Evolutionary conservation across 64 coral and sea anemone species (phyloP), one percentile per base, ranked within the genome.

Genomic region (Anthopleura sola): DNA sequence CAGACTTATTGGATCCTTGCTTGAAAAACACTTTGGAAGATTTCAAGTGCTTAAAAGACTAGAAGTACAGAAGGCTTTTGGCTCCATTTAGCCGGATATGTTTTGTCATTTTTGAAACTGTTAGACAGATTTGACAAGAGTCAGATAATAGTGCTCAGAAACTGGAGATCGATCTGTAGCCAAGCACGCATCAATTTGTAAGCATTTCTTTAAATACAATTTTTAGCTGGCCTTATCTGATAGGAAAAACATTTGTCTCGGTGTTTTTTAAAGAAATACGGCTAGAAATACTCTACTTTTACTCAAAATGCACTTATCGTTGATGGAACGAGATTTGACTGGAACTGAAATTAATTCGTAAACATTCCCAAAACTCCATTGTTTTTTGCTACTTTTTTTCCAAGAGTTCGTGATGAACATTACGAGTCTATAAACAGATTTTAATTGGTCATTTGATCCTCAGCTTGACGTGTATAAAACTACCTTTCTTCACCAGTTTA

Each of bases 41-140:
- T 79, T 79, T 79, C 76, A 79, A 79, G 76, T 79, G 76, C 76
- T 79, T 46, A 48, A 48, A 79, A 79, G 44, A 79, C 3, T 47
- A 24, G 36, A 79, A 79, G 76, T 79, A 62, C 32, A 4, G 28
- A 32, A 13, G 34, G 31, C 29, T 71, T 71, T 71, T 32, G 66
- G 66, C 21, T 79, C 37, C 76, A 44, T 79, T 79, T 79, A 47
- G 36, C 37, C 76, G 76, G 39, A 79, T 48, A 79, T 23, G 18
- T 44, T 10, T 24, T 79, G 76, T 79, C 76, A 79, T 23, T 79
- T 48, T 79, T 79, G 24, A 15, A 79, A 79, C 44, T 23, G 36
- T 79, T 44, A 79, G 76, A 21, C 76, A 28, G 14, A 31, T 31
- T 32, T 71, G 66, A 71, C 66, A 71, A 34, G 24, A 71, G 14